Percentiles rank a stretch among this genome's conserved stretches.
phyloP scores from a whole-genome alignment of 37 sponge, comb jelly and placozoan species.

The Beroe ovata region DNA sequence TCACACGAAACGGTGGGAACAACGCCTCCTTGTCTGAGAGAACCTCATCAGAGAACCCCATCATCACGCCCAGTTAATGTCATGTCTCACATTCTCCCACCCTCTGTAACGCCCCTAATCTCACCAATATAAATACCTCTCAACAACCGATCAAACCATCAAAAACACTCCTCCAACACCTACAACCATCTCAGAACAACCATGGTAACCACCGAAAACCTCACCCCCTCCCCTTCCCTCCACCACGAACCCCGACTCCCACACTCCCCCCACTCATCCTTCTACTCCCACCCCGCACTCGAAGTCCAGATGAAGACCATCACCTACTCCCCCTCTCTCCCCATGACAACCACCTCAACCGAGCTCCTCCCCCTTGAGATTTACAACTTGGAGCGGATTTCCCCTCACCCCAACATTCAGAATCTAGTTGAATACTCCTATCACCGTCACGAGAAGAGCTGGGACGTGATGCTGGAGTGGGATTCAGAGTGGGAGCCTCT shows the following conservation, averaged over 20 bases:
- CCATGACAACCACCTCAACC: not conserved
- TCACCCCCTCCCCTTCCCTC: not conserved
- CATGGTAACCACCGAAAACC: not conserved
- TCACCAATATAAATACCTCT: no score
- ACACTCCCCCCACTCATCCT: not conserved
- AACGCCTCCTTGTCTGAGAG: no score
- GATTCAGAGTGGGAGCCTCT: not conserved
- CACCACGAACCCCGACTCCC: not conserved
- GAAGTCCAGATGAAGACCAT: constrained; percentile 36
- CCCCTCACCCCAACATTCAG: constrained; percentile 37
- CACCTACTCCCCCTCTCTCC: constrained; percentile 12
- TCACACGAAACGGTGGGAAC: no score
- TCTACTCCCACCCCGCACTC: not conserved
- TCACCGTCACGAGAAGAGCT: not conserved
- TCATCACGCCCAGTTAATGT: no score
- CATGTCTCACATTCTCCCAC: no score
- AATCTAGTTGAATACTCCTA: not conserved
- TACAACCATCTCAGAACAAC: no score
- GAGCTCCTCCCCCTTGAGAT: constrained; percentile 43
- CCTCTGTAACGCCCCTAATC: no score
- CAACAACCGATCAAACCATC: no score
- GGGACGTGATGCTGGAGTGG: not conserved
- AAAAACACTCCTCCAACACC: no score
- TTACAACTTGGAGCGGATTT: not conserved
- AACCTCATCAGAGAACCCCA: no score